Conservation (phyloP, 2,888 invertebrate genomes). For the Pecten maximus region DNA sequence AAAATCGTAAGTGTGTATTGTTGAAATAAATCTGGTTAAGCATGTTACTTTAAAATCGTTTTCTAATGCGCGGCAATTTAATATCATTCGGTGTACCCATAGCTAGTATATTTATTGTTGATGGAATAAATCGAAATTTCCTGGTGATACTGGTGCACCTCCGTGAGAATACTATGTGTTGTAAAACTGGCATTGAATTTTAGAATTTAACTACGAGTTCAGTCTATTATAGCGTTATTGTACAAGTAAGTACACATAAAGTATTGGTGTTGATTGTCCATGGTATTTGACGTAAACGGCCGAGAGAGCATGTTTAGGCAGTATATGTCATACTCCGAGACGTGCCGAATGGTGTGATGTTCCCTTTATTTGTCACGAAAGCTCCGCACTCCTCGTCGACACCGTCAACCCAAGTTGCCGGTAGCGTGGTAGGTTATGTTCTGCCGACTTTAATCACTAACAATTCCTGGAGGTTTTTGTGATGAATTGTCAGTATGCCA, state of each 20-base stretch:
- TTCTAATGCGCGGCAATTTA: neutral
- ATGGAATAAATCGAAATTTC: neutral
- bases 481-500: constrained; percentile 9
- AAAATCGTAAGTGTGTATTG: neutral
- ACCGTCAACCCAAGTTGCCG: neutral
- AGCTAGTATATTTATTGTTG: neutral
- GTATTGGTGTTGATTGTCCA: neutral
- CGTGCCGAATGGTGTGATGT: neutral
- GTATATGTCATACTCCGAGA: neutral
- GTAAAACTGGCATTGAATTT: too few species aligned
- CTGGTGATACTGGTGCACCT: neutral
- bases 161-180: too few species aligned
- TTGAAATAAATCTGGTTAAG: neutral
- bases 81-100: neutral
- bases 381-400: neutral
- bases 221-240: neutral
- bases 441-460: neutral
- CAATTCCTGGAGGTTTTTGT: neutral
- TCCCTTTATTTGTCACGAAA: neutral
- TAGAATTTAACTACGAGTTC: too few species aligned
- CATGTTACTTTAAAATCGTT: neutral
- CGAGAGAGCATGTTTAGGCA: neutral
- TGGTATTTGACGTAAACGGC: neutral
- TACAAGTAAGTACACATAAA: neutral
- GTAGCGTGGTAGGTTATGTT: neutral